phyloP scores from a whole-genome alignment of 2,888 invertebrate genomes.

The Epinotia bilunana region DNA sequence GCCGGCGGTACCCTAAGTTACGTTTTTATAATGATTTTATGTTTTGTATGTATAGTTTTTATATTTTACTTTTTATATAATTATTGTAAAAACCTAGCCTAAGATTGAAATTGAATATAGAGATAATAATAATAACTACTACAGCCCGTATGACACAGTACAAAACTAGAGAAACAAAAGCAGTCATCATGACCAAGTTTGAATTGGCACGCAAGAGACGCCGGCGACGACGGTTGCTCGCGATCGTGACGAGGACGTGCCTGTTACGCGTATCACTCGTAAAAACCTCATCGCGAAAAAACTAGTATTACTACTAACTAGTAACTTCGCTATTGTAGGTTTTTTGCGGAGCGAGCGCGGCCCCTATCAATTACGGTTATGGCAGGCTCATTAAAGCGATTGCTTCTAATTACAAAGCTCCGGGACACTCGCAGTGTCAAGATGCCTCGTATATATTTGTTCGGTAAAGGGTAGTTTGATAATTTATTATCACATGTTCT shows the following conservation, averaged over 20 bases:
- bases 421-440: slow-evolving; percentile 28
- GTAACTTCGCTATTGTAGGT: slow-evolving; percentile 15
- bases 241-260: neutral
- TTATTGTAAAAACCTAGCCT: too few species aligned
- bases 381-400: slow-evolving; percentile 30
- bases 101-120: too few species aligned
- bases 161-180: neutral
- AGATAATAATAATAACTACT: neutral
- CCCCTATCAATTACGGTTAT: slow-evolving; percentile 37
- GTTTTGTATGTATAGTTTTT: too few species aligned
- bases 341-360: slow-evolving; percentile 11
- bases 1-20: too few species aligned
- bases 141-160: neutral
- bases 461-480: slow-evolving; percentile 28
- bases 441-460: slow-evolving; percentile 31
- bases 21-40: too few species aligned
- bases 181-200: neutral
- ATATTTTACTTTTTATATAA: too few species aligned
- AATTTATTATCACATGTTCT: slow-evolving; percentile 34
- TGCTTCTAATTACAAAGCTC: slow-evolving; percentile 28
- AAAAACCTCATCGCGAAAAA: slow-evolving; percentile 15
- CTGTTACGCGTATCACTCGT: slow-evolving; percentile 1
- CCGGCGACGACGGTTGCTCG: neutral
- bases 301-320: slow-evolving; percentile 9
- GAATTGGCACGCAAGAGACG: neutral